Base-by-base conservation (phyloP, 1,140 invertebrate genomes). In the Drosophila prosaltans region DNA sequence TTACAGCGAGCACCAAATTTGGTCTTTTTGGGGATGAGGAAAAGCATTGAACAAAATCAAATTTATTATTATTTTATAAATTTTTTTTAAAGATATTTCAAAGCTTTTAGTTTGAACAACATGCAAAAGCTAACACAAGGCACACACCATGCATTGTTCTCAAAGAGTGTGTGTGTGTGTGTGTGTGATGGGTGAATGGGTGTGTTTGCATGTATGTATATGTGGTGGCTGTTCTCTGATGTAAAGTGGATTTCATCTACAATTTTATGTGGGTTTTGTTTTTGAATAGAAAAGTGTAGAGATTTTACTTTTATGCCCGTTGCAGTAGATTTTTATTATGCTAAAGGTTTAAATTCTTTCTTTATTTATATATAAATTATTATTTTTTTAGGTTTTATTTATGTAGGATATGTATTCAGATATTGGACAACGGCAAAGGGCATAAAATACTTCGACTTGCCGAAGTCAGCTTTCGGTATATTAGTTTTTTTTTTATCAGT, bases 1-100 rank as follows among this genome's bases (percentile, higher is more conserved):
- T 95, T 93, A 58, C 95, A 95, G 67, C 96, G 93, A 28, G 95
- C 95, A 73, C 94, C 94, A 91, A 96, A 96, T 90, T 96, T 96
- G 61, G 93, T 95, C 95, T 96, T 92, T 59, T 92, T 59, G 36
- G 54, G 36, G 8, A 30, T 26, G 70, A 51, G 70, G 5, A 24
- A 28, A 39, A 8, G 8, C 10, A 16, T 63, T 8, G 9, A 57
- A 45, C 48, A 7, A 41, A 41, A 24, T 2, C 7, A 2, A 39
- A 62, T 11, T 55, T 45, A 11, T 10, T 8, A 8, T 4, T 6
- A 21, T 58, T 54, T 10, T 5, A 16, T 24, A 26, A 16, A 0
- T 16, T 2, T 39, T 10, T 39, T 6, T 9, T 8, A 9, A 5
- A 40, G 1, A 40, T 40, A 11, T n/a, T 39, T 21, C 2, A 4